Conservation (phyloP, 1,140 invertebrate genomes). For the Calliphora vicina region DNA sequence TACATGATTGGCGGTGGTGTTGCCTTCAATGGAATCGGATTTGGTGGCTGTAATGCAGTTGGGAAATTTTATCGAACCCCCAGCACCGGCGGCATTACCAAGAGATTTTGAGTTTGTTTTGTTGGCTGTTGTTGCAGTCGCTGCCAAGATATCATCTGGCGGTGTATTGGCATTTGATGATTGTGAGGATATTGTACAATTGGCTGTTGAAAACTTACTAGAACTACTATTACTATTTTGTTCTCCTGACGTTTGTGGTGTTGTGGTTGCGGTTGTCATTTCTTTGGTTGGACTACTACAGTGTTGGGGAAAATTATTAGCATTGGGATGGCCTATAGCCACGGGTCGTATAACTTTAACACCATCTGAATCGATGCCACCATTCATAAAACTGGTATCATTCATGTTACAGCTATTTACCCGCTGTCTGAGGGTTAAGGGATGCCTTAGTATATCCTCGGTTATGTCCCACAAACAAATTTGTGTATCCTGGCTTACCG, state of each 20-base stretch:
- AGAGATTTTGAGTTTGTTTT: slow-evolving; percentile 40
- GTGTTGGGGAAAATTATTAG: slow-evolving; percentile 19
- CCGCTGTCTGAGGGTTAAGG: slow-evolving; percentile 63
- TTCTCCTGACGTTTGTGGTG: slow-evolving; percentile 50
- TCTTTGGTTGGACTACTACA: slow-evolving; percentile 45
- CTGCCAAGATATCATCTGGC: slow-evolving; percentile 50
- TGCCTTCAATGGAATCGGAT: slow-evolving; percentile 57
- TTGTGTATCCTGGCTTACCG: slow-evolving; percentile 97
- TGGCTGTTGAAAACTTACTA: slow-evolving; percentile 62
- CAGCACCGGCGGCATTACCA: slow-evolving; percentile 36
- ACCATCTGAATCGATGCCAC: slow-evolving; percentile 52
- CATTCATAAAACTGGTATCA: slow-evolving; percentile 54
- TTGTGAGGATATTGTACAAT: slow-evolving; percentile 61
- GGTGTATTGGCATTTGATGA: slow-evolving; percentile 56
- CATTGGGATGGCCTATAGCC: slow-evolving; percentile 48
- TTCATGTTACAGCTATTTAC: slow-evolving; percentile 54
- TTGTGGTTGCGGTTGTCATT: slow-evolving; percentile 26
- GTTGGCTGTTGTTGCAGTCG: slow-evolving; percentile 34
- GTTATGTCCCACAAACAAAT: slow-evolving; percentile 98
- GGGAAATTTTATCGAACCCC: slow-evolving; percentile 56
- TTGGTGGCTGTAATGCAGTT: slow-evolving; percentile 60
- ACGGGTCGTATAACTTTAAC: slow-evolving; percentile 57
- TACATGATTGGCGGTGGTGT: slow-evolving; percentile 22
- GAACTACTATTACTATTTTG: slow-evolving; percentile 60
- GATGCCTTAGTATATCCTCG: slow-evolving; percentile 86